These are phyloP conservation scores for Phasianus colchicus DNA, from an alignment of 2,113 vertebrate species.

Conservation along the genomic window DNA sequence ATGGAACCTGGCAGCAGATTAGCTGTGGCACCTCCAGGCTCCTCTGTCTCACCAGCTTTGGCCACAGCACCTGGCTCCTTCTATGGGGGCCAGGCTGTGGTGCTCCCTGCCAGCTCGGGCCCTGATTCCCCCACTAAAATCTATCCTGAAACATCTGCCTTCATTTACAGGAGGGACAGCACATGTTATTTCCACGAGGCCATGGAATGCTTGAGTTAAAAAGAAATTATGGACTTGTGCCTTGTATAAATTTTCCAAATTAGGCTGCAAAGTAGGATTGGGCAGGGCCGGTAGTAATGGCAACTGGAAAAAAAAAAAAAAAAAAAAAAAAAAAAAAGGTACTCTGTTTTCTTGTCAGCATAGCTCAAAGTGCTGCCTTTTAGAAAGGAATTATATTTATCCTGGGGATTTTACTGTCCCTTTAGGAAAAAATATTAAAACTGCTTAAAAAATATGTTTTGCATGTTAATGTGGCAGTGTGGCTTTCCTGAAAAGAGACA, in stretches of 20 bases:
- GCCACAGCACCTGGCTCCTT: not conserved
- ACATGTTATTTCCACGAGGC: not conserved
- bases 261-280: not conserved
- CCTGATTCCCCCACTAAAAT: not conserved
- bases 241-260: not conserved
- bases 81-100: rapidly evolving
- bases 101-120: not conserved
- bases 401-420: not conserved
- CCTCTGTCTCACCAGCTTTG: not conserved
- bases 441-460: not conserved
- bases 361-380: not conserved
- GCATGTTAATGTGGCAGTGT: not conserved
- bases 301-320: not conserved
- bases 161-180: not conserved
- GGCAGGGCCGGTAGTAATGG: not conserved
- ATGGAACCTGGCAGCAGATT: rapidly evolving
- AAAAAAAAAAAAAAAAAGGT: not conserved
- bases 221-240: not conserved
- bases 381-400: not conserved
- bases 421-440: not conserved
- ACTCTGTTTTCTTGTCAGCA: not conserved
- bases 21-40: not conserved
- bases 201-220: not conserved
- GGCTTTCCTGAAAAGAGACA: not conserved
- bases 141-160: not conserved